These are phyloP conservation scores for Eriocheir sinensis DNA, from an alignment of 1,140 invertebrate species.

Conservation along the genomic window DNA sequence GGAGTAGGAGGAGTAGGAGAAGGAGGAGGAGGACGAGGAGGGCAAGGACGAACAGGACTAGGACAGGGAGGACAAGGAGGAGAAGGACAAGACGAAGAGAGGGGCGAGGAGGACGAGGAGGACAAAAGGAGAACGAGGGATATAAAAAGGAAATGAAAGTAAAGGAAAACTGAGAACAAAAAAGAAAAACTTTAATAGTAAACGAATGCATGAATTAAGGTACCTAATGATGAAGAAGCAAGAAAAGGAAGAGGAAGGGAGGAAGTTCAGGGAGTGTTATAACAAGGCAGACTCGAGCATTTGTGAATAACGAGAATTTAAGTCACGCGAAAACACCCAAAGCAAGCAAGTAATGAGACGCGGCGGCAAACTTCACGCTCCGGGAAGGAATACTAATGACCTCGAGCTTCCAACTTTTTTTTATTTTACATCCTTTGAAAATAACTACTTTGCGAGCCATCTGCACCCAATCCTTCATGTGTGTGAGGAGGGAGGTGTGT, in stretches of 20 bases:
- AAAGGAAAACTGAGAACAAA: too few species aligned
- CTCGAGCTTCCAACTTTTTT: too few species aligned
- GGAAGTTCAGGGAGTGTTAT: background rate
- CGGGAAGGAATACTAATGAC: background rate
- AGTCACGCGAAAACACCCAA: background rate
- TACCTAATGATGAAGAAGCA: background rate
- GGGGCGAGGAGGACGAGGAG: background rate
- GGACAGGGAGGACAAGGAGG: too few species aligned
- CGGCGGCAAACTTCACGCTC: background rate
- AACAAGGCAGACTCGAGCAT: background rate
- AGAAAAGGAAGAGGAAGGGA: background rate
- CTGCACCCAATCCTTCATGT: too few species aligned
- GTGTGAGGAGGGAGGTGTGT: background rate
- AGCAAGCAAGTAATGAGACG: background rate
- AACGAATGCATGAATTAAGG: too few species aligned
- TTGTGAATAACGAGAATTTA: too few species aligned
- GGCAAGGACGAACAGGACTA: too few species aligned
- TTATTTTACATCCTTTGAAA: background rate
- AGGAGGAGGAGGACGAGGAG: constrained; percentile 10
- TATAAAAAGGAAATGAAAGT: too few species aligned
- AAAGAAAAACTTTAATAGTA: too few species aligned
- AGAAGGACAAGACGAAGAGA: too few species aligned
- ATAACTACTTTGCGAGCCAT: too few species aligned
- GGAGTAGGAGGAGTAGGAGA: background rate
- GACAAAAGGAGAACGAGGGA: too few species aligned